Conservation (phyloP, 2,888 invertebrate species). For the Thalpophila matura region DNA sequence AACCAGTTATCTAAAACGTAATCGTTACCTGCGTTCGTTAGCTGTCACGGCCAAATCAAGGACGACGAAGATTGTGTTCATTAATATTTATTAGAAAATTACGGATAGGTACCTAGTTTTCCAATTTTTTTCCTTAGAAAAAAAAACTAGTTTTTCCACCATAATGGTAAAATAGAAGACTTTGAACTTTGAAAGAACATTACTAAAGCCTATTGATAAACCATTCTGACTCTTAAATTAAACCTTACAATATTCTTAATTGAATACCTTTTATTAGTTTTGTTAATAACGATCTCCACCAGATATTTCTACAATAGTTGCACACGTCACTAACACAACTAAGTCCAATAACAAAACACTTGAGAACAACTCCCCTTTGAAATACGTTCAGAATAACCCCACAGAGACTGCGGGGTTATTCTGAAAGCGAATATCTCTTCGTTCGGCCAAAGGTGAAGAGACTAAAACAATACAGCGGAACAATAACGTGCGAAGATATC, state of each 20-base stretch:
- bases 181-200: background rate
- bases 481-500: slow-evolving; percentile 48
- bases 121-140: background rate
- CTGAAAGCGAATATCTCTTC: slow-evolving; percentile 25
- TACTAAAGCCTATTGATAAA: background rate
- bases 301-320: background rate
- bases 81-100: slow-evolving; percentile 43
- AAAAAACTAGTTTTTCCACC: background rate
- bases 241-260: no score
- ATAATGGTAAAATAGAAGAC: no score
- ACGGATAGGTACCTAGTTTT: background rate
- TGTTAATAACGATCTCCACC: no score
- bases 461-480: slow-evolving; percentile 50
- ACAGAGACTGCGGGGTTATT: slow-evolving; percentile 3
- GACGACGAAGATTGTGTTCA: slow-evolving; percentile 2
- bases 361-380: slow-evolving; percentile 20
- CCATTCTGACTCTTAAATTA: no score
- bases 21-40: slow-evolving; percentile 26
- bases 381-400: slow-evolving; percentile 29
- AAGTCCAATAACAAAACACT: slow-evolving; percentile 14
- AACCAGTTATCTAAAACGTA: slow-evolving; percentile 38
- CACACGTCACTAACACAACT: slow-evolving; percentile 4
- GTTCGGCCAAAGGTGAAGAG: slow-evolving; percentile 37
- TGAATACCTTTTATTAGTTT: no score
- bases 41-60: slow-evolving; percentile 17